These are phyloP conservation scores for Microcebus griseorufus DNA, from an alignment of 2,113 vertebrate species.

Conservation along the genomic window DNA sequence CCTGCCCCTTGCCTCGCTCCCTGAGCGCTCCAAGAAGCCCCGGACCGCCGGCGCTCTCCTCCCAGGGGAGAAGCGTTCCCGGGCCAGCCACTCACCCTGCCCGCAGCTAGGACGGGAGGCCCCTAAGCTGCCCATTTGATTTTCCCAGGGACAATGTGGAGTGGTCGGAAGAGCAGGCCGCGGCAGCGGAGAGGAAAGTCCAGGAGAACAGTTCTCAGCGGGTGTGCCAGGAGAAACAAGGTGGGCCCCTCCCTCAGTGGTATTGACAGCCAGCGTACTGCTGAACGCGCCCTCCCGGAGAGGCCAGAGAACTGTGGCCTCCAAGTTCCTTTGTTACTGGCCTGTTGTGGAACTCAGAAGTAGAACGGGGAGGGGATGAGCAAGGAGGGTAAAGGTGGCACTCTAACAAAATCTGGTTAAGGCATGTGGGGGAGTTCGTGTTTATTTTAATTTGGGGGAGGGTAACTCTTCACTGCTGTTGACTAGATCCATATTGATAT, in stretches of 20 bases:
- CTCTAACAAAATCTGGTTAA: background rate
- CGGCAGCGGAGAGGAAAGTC: conserved; percentile 92
- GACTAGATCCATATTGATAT: background rate
- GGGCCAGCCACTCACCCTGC: background rate
- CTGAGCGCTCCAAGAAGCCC: background rate
- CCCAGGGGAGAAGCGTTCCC: background rate
- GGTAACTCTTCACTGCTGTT: background rate
- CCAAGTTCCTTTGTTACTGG: background rate
- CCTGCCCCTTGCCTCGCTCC: background rate
- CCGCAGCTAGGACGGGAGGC: background rate
- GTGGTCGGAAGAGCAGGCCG: conserved; percentile 96
- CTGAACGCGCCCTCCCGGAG: background rate
- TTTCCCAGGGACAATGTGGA: conserved; percentile 96
- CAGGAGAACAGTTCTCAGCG: conserved; percentile 91
- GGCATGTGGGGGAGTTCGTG: background rate
- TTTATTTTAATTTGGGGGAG: background rate
- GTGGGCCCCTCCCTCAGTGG: conserved; percentile 79
- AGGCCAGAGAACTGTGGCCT: background rate
- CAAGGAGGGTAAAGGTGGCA: background rate
- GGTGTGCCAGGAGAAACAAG: conserved; percentile 93
- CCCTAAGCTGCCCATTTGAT: conserved; percentile 44
- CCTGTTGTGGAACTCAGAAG: background rate
- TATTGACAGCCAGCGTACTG: fast-evolving
- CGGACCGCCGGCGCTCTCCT: background rate
- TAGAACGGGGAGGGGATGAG: background rate